These are phyloP conservation scores for Lucinisca nassula DNA, from an alignment of 2,888 invertebrate genomes.

Conservation along the genomic window DNA sequence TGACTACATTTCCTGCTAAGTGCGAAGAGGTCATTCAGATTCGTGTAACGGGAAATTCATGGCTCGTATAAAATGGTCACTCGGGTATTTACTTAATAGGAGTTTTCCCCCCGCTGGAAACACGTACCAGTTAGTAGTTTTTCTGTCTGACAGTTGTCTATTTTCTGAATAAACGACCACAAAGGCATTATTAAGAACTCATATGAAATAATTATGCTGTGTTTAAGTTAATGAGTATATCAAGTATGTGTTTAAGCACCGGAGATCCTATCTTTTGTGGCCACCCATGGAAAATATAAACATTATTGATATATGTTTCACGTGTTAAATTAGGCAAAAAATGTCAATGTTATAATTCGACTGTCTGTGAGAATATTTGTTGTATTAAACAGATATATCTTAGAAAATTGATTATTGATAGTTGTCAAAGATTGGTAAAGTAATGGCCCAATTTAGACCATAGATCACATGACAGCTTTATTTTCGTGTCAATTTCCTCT, in stretches of 20 bases:
- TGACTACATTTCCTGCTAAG: no score
- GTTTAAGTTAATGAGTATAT: conserved; percentile 1
- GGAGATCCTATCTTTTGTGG: conserved; percentile 7
- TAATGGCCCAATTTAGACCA: conserved; percentile 60
- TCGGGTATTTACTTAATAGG: no score
- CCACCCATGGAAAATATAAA: conserved; percentile 51
- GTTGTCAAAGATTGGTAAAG: conserved; percentile 43
- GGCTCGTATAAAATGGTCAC: no score
- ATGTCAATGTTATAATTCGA: conserved; percentile 60
- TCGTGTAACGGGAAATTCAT: no score
- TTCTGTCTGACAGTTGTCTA: no score
- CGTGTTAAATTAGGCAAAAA: conserved; percentile 63
- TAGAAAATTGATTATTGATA: conserved; percentile 52
- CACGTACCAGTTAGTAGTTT: no score
- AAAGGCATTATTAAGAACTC: not conserved
- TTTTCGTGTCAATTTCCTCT: conserved; percentile 44
- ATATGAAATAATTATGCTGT: not conserved
- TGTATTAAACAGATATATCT: conserved; percentile 54
- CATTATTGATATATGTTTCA: conserved; percentile 58
- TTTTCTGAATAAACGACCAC: no score
- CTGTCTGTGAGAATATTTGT: not conserved
- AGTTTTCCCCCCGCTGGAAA: no score
- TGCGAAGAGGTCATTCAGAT: no score
- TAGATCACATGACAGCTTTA: conserved; percentile 58
- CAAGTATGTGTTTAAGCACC: not conserved